Evolutionary conservation across 2,888 invertebrate genomes (phyloP), one percentile per base, ranked within the genome.

Genomic region (Taphrorychus bicolor): DNA sequence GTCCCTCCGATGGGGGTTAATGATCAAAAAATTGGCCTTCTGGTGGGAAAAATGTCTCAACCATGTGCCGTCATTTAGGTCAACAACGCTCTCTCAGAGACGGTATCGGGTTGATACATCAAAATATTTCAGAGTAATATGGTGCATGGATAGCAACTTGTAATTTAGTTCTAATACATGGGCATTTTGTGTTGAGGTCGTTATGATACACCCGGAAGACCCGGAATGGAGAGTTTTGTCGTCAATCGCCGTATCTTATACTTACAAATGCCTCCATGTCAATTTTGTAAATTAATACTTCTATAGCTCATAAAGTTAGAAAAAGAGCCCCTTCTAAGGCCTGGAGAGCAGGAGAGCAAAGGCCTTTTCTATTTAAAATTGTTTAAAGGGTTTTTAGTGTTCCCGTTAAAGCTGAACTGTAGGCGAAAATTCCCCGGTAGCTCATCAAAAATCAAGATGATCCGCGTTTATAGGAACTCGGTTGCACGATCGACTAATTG

Each of bases 111-210:
- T 42, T 45, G 59, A 59, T 58, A 17, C 65, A 65, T 65, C 65
- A 59, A 65, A 65, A 65, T 65, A 65, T 65, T 65, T 65, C 53
- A 65, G 59, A 65, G 65, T 65, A 65, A 59, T 65, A 65, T 65
- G 59, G 59, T 59, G 65, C 59, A 59, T 49, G 49, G 32, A 51
- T 57, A 59, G 41, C 65, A 65, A 66, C 61, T 54, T 60, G 70
- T 71, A 74, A 74, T 75, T 74, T 74, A 7, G 70, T 73, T 73
- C 67, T 73, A 72, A 73, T 75, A 71, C 71, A 72, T 71, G 69
- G 72, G 45, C 71, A 72, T 71, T 74, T 72, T 72, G 66, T 54
- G 41, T 45, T 59, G 48, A 23, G 56, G 54, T 60, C 66, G 66
- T 66, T 66, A 66, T 66, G 60, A 52, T 60, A 60, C 21, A 66